phyloP scores from a whole-genome alignment of 92 coral and sea anemone genomes.

The Blastomussa wellsi region DNA sequence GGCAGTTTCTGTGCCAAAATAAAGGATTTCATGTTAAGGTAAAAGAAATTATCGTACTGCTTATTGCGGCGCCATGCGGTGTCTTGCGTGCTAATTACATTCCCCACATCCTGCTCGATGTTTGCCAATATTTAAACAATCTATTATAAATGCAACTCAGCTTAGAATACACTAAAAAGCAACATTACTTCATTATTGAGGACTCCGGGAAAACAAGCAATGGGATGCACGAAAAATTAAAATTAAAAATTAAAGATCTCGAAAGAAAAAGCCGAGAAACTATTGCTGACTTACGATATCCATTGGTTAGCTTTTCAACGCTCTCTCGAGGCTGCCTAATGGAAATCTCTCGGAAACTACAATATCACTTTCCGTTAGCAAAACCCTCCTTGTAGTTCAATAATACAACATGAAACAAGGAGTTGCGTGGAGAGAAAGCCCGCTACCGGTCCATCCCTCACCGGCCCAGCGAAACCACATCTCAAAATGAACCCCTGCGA shows the following conservation, averaged over 20 bases:
- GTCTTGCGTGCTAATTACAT: slow-evolving; percentile 30
- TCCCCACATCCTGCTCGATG: slow-evolving; percentile 4
- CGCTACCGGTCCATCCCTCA: background rate
- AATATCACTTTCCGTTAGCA: background rate
- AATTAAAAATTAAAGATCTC: too few species aligned
- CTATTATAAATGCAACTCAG: background rate
- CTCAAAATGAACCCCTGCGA: background rate
- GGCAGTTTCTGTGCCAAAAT: background rate
- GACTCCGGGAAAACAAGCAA: background rate
- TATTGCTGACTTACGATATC: background rate
- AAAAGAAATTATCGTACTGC: background rate
- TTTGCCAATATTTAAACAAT: slow-evolving; percentile 33
- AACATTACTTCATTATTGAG: background rate
- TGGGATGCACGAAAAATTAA: background rate
- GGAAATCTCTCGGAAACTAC: background rate
- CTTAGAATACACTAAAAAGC: background rate
- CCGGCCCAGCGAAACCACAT: background rate
- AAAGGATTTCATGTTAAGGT: background rate
- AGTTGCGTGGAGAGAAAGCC: background rate
- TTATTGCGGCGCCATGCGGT: background rate
- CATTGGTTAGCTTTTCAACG: background rate
- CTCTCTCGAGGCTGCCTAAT: background rate
- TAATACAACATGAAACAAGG: background rate
- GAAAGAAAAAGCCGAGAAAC: background rate
- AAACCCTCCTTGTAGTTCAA: background rate